Evolutionary conservation across 1,140 invertebrate species (phyloP).

Genomic region (Neodiprion virginianus): DNA sequence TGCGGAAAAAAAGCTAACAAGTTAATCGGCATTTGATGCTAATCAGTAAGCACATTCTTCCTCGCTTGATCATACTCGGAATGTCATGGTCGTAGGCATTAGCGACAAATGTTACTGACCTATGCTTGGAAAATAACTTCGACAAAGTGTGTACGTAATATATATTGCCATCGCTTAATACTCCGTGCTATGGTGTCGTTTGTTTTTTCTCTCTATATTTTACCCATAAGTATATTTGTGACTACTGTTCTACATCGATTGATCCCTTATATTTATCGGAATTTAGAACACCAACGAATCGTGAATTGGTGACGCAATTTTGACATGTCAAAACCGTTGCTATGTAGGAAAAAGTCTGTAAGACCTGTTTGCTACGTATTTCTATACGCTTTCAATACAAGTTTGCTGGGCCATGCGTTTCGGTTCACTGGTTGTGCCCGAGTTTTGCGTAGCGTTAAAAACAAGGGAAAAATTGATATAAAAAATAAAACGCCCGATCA

Average conservation of each 20-base stretch:
- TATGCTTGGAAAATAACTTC: slow-evolving; percentile 3
- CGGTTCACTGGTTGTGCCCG: neutral
- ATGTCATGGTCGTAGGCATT: slow-evolving; percentile 12
- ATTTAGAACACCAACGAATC: too few species aligned
- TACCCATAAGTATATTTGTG: too few species aligned
- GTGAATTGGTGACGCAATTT: too few species aligned
- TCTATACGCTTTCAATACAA: neutral
- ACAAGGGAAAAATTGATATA: neutral
- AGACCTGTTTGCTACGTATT: neutral
- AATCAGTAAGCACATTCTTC: neutral
- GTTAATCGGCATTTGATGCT: neutral
- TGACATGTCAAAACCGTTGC: too few species aligned
- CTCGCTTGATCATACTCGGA: slow-evolving; percentile 2
- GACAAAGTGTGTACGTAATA: neutral
- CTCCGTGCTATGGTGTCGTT: too few species aligned
- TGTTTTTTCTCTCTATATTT: too few species aligned
- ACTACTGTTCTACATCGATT: too few species aligned
- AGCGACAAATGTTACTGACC: slow-evolving; percentile 23
- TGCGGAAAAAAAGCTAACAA: too few species aligned
- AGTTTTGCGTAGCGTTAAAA: neutral
- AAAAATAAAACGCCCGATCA: neutral
- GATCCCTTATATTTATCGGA: too few species aligned
- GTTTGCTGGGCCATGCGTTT: neutral
- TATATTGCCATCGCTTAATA: too few species aligned
- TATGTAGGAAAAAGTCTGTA: too few species aligned